phyloP scores from a whole-genome alignment of 2,888 invertebrate genomes.

The Parascotia fuliginaria region DNA sequence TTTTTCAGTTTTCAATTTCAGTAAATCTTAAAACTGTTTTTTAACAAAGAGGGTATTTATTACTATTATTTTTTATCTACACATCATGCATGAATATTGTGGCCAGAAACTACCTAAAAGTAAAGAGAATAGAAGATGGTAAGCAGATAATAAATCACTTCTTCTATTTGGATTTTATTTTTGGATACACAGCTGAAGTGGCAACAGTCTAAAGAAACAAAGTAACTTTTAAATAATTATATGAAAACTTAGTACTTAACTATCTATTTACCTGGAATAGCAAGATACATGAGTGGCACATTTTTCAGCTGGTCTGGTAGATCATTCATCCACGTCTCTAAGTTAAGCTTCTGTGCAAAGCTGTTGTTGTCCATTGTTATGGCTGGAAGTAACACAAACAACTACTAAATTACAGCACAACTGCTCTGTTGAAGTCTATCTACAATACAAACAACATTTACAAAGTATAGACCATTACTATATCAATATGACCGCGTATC shows the following conservation, averaged over 20 bases:
- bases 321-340: conserved; percentile 90
- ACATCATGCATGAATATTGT: too few species aligned
- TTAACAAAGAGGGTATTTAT: too few species aligned
- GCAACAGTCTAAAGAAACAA: too few species aligned
- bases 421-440: background rate
- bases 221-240: too few species aligned
- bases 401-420: background rate
- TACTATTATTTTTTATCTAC: too few species aligned
- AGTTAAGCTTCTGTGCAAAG: conserved; percentile 56
- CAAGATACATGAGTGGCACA: conserved; percentile 88
- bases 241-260: background rate
- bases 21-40: too few species aligned
- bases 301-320: conserved; percentile 86
- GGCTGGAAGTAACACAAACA: conserved; percentile 46
- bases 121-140: too few species aligned
- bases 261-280: conserved; percentile 88
- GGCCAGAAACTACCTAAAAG: too few species aligned
- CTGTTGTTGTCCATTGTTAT: conserved; percentile 65
- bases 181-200: too few species aligned
- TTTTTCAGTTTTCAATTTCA: too few species aligned
- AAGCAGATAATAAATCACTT: too few species aligned
- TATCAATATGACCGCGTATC: background rate
- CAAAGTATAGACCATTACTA: background rate
- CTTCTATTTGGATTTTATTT: too few species aligned
- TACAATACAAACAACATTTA: background rate